Evolutionary conservation across 2,888 invertebrate species (phyloP), one percentile per base, ranked within the genome.

Genomic region (Penaeus monodon): DNA sequence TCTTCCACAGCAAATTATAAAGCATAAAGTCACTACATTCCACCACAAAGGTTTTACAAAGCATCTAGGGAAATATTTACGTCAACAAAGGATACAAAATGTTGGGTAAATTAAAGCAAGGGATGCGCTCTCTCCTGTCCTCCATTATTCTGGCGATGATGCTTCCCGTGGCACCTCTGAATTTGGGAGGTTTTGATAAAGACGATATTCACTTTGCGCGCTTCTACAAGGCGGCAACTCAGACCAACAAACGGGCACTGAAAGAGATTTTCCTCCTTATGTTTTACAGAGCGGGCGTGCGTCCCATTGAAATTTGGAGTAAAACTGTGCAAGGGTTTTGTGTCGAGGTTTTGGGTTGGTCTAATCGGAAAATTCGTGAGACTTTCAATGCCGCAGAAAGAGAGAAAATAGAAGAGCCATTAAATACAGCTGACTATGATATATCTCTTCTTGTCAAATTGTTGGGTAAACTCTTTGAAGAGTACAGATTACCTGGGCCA

Each of bases 181-280:
- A n/a, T 65, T 29, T 49, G 29, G 17, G 22, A 14, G 78, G 77
- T 2, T 86, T 82, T 68, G 73, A 49, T 0, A 33, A 27, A 24
- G 77, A 82, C 24, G 86, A 82, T 57, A 77, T 82, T n/a, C 77
- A 82, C 64, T 86, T 86, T 57, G 86, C 82, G 7, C 76, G 81
- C 12, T 82, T 82, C 57, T 86, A 76, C 77, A 86, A 86, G 64
- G 86, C 82, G 12, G 86, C 86, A 20, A 86, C 86, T 27, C 81
- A 86, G 29, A 86, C 86, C 64, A 82, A 78, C 70, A 86, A 82
- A 64, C 73, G 68, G 10, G 63, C 82, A 4, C 70, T 86, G 63
- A 82, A 82, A 49, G 82, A 76, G 22, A 73, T 86, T 27, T 68
- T 86, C 22, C 12, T 82, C 57, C 24, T 86, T n/a, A 33, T 86